Base-by-base conservation (phyloP, 2,797 vertebrate species). In the Pipistrellus nathusii region DNA sequence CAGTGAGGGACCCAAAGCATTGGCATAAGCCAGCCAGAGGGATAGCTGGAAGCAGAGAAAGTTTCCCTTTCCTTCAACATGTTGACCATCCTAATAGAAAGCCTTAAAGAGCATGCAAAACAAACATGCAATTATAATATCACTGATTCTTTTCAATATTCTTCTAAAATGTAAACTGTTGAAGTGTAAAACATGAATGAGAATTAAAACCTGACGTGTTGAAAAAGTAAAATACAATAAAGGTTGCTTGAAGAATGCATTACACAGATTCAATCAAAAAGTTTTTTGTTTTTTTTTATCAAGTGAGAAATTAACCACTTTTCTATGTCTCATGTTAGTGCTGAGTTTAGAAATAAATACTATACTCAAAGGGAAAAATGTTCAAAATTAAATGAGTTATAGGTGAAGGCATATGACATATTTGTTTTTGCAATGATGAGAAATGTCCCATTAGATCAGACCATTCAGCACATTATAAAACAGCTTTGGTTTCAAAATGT, bases 41-140 rank as follows among this genome's bases (percentile, higher is more conserved):
- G 38, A 85, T 20, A 11, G 14, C 8, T 85, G 73, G 35, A 72
- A 73, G 32, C 25, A 93, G 13, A 44, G 55, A 83, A 93, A 76
- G 41, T 46, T 87, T 88, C 69, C 23, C 9, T 81, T 91, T 94
- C 75, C 66, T 92, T 78, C 80, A 83, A 84, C 78, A 35, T 32
- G 27, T 2, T 90, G 11, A 64, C 1, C 6, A 68, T 35, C n/a
- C 3, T 71, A 55, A 76, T 18, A 71, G 32, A 66, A 91, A 66
- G 44, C n/a, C 2, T 66, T 23, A 17, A 85, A 53, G 27, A 84
- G 78, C 41, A 21, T 21, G 7, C 25, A 46, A 69, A 88, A 91
- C 7, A 82, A 68, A 66, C 18, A 30, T n/a, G 41, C 1, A 73
- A 53, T 25, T 62, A 6, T 87, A 27, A 25, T 46, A 13, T 72